Evolutionary conservation across 2,113 vertebrate species (phyloP).

Genomic region (Miniopterus natalensis): DNA sequence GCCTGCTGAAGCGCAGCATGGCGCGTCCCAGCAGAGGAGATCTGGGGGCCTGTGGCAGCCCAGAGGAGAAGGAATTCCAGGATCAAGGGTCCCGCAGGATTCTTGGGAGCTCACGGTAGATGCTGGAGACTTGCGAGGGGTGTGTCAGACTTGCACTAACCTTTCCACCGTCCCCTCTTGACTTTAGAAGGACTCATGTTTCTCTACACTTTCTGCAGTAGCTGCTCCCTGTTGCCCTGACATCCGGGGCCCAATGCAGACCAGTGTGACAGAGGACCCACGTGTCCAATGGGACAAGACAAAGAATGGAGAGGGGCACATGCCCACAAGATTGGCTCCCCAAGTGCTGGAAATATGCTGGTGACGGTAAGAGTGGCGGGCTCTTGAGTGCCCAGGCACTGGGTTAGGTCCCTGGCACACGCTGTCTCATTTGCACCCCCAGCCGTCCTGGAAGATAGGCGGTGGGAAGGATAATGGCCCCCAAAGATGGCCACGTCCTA

Average conservation of each 20-base stretch:
- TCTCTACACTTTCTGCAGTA: neutral
- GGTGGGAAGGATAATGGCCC: neutral
- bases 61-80: neutral
- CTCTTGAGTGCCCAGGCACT: neutral
- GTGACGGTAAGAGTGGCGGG: neutral
- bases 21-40: neutral
- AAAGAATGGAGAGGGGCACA: neutral
- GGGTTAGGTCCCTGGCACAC: neutral
- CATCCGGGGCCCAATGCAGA: neutral
- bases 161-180: neutral
- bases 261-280: neutral
- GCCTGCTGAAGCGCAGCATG: too few species aligned
- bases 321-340: neutral
- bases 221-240: neutral
- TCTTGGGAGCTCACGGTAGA: neutral
- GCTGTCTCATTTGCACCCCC: too few species aligned
- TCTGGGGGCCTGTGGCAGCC: neutral
- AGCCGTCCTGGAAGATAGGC: neutral
- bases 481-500: neutral
- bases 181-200: neutral
- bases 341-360: neutral
- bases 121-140: neutral
- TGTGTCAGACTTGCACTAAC: neutral
- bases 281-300: neutral
- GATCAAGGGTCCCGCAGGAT: neutral